Conservation (phyloP, 2,113 vertebrate genomes). For the Rhinolophus ferrumequinum region DNA sequence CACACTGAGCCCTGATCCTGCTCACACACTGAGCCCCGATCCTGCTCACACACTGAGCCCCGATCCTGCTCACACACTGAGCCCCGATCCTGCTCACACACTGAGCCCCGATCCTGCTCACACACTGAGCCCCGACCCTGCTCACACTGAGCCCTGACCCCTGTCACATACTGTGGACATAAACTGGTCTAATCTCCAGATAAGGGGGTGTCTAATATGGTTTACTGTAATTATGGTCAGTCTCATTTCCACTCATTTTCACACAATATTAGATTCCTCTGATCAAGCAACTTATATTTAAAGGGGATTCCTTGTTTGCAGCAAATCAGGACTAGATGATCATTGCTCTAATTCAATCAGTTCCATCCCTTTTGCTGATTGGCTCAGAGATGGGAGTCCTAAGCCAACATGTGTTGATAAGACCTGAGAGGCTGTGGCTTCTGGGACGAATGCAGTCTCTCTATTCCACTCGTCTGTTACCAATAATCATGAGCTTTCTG, state of each 20-base stretch:
- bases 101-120: too few species aligned
- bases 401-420: not conserved
- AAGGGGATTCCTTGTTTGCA: not conserved
- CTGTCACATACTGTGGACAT: not conserved
- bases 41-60: too few species aligned
- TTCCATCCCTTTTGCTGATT: not conserved
- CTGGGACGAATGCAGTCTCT: not conserved
- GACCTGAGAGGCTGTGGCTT: not conserved
- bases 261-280: not conserved
- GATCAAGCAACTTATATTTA: not conserved
- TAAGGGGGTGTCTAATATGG: not conserved
- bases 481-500: not conserved
- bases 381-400: not conserved
- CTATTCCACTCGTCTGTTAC: not conserved
- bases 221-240: not conserved
- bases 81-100: too few species aligned
- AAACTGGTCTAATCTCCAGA: not conserved
- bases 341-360: not conserved
- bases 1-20: too few species aligned
- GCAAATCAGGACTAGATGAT: not conserved
- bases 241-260: not conserved
- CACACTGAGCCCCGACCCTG: not conserved
- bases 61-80: too few species aligned
- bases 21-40: too few species aligned
- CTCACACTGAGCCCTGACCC: not conserved